Evolutionary conservation across 1,140 invertebrate genomes (phyloP).

Genomic region (Cydia pomonella): DNA sequence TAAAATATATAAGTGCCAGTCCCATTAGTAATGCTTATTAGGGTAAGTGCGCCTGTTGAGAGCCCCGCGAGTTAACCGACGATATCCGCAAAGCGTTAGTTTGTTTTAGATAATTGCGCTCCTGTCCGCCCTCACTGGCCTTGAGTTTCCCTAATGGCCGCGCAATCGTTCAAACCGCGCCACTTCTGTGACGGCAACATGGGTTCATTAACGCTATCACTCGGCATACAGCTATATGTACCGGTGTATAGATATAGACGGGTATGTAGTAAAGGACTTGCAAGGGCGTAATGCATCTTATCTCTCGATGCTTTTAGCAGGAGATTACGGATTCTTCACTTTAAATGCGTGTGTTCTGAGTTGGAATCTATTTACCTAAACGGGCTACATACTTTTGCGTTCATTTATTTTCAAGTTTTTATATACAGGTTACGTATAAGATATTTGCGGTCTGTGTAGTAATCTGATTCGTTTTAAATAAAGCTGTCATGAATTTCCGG

Average conservation of each 20-base stretch:
- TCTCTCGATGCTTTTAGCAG: slow-evolving; percentile 71
- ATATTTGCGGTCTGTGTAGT: background rate
- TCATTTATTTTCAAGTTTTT: background rate
- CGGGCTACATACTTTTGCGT: background rate
- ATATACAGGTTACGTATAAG: background rate
- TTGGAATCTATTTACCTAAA: slow-evolving; percentile 14
- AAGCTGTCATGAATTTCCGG: background rate
- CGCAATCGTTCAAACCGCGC: slow-evolving; percentile 60
- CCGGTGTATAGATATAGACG: background rate
- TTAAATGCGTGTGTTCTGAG: slow-evolving; percentile 19
- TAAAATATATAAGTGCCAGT: slow-evolving; percentile 15
- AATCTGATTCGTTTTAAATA: background rate
- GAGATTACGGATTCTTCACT: slow-evolving; percentile 55
- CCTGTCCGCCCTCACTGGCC: slow-evolving; percentile 59
- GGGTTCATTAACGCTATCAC: slow-evolving; percentile 76
- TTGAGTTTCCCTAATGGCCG: slow-evolving; percentile 60
- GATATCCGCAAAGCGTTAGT: slow-evolving; percentile 47
- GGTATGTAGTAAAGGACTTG: slow-evolving; percentile 43
- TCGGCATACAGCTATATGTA: slow-evolving; percentile 17
- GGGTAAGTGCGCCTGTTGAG: slow-evolving; percentile 23
- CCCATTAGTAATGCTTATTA: slow-evolving; percentile 31
- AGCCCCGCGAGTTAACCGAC: slow-evolving; percentile 13
- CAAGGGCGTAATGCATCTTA: slow-evolving; percentile 62
- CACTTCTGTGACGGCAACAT: slow-evolving; percentile 69
- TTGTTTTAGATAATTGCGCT: slow-evolving; percentile 67